Percentiles rank a stretch among this genome's conserved stretches.
Evolutionary conservation across 2,797 vertebrate genomes (phyloP).

Genomic region (Lemur catta): DNA sequence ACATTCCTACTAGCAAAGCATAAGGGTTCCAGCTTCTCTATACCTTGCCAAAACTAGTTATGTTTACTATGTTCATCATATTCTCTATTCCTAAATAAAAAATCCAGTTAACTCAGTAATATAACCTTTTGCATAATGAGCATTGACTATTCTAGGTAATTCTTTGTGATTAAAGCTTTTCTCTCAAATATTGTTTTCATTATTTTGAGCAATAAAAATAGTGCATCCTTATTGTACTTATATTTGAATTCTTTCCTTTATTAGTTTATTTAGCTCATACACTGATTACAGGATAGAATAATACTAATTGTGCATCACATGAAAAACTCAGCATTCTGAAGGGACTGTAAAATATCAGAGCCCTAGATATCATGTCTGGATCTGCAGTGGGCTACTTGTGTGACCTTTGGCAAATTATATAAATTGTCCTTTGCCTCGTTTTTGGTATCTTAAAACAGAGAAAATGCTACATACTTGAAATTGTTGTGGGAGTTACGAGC

Average conservation of each 20-base stretch:
- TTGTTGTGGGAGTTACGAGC: neutral
- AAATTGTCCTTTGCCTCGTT: neutral
- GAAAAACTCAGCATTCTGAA: neutral
- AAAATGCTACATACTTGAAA: neutral
- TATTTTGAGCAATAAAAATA: neutral
- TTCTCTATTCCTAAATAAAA: conserved; percentile 12
- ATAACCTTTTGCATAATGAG: neutral
- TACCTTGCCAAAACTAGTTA: neutral
- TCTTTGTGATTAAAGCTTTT: neutral
- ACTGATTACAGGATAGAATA: neutral
- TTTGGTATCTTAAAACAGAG: neutral
- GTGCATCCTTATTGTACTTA: neutral
- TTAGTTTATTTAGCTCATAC: neutral
- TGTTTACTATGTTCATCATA: neutral
- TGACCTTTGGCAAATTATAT: neutral
- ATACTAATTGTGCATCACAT: neutral
- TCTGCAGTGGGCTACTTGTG: neutral
- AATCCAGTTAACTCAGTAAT: neutral
- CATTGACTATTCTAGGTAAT: neutral
- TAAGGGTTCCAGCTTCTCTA: neutral
- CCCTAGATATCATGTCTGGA: neutral
- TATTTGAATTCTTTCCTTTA: neutral
- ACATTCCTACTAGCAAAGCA: neutral
- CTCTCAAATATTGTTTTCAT: neutral
- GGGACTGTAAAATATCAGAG: neutral